These are phyloP conservation scores for Crypturellus undulatus DNA, from an alignment of 2,113 vertebrate species.

Conservation along the genomic window DNA sequence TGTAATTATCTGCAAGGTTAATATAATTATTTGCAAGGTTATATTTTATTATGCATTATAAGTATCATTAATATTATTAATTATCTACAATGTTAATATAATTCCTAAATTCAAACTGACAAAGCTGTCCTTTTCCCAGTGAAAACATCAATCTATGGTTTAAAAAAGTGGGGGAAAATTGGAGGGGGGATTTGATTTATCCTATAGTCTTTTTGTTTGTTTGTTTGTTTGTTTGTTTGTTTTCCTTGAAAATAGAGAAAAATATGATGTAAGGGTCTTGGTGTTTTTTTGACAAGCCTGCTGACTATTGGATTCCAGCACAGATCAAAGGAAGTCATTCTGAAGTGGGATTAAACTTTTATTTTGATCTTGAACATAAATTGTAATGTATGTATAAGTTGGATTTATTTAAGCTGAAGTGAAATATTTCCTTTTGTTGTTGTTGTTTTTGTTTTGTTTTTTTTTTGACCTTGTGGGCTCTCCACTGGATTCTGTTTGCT, in stretches of 20 bases:
- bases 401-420: not conserved
- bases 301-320: not conserved
- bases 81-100: not conserved
- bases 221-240: no score
- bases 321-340: not conserved
- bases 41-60: not conserved
- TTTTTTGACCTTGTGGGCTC: not conserved
- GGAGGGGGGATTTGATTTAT: not conserved
- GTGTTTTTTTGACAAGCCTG: not conserved
- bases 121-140: not conserved
- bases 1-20: slow-evolving; percentile 28
- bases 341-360: not conserved
- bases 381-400: not conserved
- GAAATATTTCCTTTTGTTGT: not conserved
- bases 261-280: not conserved
- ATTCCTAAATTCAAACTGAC: not conserved
- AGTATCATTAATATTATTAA: not conserved
- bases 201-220: not conserved
- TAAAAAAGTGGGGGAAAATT: not conserved
- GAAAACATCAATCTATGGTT: not conserved
- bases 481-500: not conserved
- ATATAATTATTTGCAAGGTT: slow-evolving; percentile 17
- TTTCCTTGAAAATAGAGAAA: not conserved
- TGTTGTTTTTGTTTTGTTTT: no score
- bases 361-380: not conserved